These are phyloP conservation scores for Murina feae DNA, from an alignment of 2,113 vertebrate species.

Conservation along the genomic window DNA sequence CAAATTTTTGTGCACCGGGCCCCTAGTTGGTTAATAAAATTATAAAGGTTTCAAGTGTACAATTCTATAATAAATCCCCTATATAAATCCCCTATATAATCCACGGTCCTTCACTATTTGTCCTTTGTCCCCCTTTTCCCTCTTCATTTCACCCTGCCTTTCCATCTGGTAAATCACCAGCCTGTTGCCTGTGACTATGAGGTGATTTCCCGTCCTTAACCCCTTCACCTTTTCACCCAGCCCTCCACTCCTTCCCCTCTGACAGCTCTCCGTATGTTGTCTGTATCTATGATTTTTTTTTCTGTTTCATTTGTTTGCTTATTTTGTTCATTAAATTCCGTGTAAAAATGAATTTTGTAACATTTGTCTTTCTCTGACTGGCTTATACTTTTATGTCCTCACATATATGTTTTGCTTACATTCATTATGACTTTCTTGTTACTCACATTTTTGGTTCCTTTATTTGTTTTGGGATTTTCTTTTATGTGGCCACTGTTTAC, in stretches of 20 bases:
- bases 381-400: background rate
- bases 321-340: background rate
- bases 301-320: background rate
- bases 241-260: background rate
- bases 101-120: no score
- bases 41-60: background rate
- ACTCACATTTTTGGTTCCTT: background rate
- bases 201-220: background rate
- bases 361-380: background rate
- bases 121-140: no score
- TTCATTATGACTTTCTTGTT: background rate
- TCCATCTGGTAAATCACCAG: background rate
- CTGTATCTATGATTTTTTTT: background rate
- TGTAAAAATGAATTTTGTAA: background rate
- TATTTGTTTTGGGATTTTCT: background rate
- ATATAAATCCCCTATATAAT: no score
- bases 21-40: background rate
- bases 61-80: background rate
- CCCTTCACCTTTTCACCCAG: background rate
- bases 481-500: background rate
- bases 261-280: background rate
- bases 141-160: background rate
- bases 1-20: no score
- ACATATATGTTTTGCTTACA: background rate
- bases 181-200: background rate